Conservation (phyloP, 2,797 vertebrate genomes). For the Myotis vivesi region DNA sequence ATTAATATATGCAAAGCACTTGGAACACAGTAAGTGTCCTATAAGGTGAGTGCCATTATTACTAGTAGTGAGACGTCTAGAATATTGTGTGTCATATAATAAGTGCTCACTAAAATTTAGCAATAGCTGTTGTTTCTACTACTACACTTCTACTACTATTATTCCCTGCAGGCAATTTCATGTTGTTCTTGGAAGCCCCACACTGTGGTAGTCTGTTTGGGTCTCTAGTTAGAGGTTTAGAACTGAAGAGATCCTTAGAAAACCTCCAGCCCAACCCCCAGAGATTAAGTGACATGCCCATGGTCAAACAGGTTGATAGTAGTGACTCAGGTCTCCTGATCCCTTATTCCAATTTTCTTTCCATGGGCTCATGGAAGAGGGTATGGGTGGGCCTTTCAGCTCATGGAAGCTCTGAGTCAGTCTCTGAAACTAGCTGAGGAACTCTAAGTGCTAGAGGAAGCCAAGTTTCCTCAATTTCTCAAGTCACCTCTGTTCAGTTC, state of each 20-base stretch:
- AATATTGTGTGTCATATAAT: constrained; percentile 31
- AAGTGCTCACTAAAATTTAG: constrained; percentile 40
- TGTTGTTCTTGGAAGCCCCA: background rate
- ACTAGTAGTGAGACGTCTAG: background rate
- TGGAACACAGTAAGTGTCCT: constrained; percentile 22
- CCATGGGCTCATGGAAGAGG: background rate
- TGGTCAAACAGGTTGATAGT: background rate
- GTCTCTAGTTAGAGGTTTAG: constrained; percentile 41
- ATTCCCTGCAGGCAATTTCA: constrained; percentile 23
- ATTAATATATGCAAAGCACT: constrained; percentile 13
- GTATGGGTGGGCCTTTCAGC: background rate
- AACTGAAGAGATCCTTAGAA: constrained; percentile 40
- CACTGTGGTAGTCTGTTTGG: background rate
- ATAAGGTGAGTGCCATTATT: background rate
- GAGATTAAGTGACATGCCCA: background rate
- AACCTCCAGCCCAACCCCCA: background rate
- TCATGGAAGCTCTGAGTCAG: constrained; percentile 22
- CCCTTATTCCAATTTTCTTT: background rate
- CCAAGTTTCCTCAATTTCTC: background rate
- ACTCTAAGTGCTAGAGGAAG: background rate
- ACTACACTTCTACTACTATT: background rate
- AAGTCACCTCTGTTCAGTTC: background rate
- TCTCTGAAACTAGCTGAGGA: constrained; percentile 5
- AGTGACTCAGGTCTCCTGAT: background rate
- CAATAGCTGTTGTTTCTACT: background rate